A percentile compares a stretch with the other conserved stretches of the same genome.
phyloP scores from a whole-genome alignment of 1,140 invertebrate genomes.

The Globodera rostochiensis region DNA sequence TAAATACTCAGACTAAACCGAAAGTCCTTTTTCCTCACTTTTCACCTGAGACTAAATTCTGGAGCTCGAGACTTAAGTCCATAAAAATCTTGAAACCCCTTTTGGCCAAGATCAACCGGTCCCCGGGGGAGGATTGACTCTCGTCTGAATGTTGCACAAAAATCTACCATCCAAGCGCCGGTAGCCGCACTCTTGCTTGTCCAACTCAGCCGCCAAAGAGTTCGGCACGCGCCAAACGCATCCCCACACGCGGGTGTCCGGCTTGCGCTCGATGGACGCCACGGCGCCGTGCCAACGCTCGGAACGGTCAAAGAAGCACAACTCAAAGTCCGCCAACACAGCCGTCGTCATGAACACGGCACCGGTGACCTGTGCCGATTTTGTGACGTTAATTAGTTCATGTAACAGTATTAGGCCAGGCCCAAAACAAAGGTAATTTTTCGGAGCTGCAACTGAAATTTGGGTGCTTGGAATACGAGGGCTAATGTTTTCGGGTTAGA shows the following conservation, averaged over 20 bases:
- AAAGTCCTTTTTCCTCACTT: too few species aligned
- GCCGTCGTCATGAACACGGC: constrained; percentile 44
- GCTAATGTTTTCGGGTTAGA: too few species aligned
- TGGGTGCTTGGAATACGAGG: too few species aligned
- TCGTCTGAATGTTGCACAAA: neutral
- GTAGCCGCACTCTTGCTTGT: constrained; percentile 51
- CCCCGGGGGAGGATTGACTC: too few species aligned
- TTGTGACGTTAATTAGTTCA: too few species aligned
- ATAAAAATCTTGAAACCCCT: too few species aligned
- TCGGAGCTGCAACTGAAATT: too few species aligned
- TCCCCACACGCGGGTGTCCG: constrained; percentile 37
- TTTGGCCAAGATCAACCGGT: too few species aligned
- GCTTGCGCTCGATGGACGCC: constrained; percentile 50
- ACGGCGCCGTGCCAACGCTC: constrained; percentile 53
- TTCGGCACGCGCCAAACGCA: constrained; percentile 57
- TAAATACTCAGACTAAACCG: too few species aligned
- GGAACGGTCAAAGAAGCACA: constrained; percentile 48
- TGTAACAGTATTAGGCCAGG: too few species aligned
- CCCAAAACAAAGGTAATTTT: too few species aligned
- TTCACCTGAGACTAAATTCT: neutral
- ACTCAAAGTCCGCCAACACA: constrained; percentile 37
- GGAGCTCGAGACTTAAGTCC: neutral
- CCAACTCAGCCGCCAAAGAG: constrained; percentile 50
- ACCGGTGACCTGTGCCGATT: constrained; percentile 39
- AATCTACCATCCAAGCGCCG: constrained; percentile 54